phyloP scores from a whole-genome alignment of 2,113 vertebrate genomes.

The Ursus arctos region DNA sequence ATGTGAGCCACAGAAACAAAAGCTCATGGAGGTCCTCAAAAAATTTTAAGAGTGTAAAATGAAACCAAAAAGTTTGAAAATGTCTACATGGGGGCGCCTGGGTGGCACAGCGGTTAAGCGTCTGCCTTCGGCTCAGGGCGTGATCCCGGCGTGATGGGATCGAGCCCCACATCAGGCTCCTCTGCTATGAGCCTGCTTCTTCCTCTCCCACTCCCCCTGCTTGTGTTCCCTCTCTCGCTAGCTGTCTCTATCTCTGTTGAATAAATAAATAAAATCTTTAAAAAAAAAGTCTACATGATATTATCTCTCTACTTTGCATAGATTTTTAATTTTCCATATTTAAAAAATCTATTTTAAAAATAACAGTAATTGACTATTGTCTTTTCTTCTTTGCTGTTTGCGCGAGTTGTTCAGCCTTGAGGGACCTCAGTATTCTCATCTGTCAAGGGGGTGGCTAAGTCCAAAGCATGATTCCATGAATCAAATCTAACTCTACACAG shows the following conservation, averaged over 20 bases:
- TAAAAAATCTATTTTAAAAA: not conserved
- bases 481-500: not conserved
- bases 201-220: too few relatives aligned
- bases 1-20: not conserved
- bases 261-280: too few relatives aligned
- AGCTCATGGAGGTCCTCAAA: not conserved
- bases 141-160: too few relatives aligned
- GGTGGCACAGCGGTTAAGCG: too few relatives aligned
- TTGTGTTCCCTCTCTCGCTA: too few relatives aligned
- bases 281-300: not conserved
- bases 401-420: constrained; percentile 4
- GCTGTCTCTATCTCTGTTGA: too few relatives aligned
- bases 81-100: too few relatives aligned
- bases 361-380: not conserved
- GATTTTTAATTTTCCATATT: not conserved
- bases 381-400: not conserved
- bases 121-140: too few relatives aligned
- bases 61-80: constrained; percentile 1
- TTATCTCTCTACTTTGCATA: not conserved
- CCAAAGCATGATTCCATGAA: not conserved
- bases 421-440: not conserved
- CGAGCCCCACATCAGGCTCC: too few relatives aligned
- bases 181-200: too few relatives aligned
- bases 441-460: not conserved
- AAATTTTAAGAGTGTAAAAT: not conserved